Evolutionary conservation across 2,113 vertebrate genomes (phyloP).

Genomic region (Aythya baeri): DNA sequence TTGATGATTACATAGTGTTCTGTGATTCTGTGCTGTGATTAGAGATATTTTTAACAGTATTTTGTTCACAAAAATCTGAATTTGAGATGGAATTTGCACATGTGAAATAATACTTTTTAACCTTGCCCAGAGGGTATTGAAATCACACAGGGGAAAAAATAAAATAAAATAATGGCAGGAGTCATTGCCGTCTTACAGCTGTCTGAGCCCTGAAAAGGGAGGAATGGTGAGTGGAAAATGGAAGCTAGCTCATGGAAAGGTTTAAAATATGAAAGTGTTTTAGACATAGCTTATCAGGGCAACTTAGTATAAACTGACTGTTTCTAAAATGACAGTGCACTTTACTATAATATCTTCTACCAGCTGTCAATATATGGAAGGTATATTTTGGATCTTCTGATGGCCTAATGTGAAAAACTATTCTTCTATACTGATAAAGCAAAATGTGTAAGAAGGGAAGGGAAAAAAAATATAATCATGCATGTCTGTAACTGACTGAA

Average conservation of each 20-base stretch:
- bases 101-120: neutral
- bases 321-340: neutral
- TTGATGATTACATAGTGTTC: neutral
- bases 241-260: neutral
- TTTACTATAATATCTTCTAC: neutral
- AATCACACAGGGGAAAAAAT: neutral
- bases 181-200: neutral
- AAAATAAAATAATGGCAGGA: neutral
- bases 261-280: neutral
- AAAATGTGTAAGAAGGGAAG: neutral
- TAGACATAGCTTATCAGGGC: neutral
- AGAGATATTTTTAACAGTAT: neutral
- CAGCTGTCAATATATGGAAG: neutral
- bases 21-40: neutral
- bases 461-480: neutral
- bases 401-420: neutral
- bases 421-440: neutral
- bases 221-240: neutral
- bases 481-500: conserved; percentile 62
- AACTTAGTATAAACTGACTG: neutral
- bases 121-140: neutral
- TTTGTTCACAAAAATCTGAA: neutral
- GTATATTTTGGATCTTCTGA: neutral
- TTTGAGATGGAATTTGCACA: neutral
- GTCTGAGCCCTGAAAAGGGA: neutral